Evolutionary conservation across 2,888 invertebrate species (phyloP).

Genomic region (Amiota communis): DNA sequence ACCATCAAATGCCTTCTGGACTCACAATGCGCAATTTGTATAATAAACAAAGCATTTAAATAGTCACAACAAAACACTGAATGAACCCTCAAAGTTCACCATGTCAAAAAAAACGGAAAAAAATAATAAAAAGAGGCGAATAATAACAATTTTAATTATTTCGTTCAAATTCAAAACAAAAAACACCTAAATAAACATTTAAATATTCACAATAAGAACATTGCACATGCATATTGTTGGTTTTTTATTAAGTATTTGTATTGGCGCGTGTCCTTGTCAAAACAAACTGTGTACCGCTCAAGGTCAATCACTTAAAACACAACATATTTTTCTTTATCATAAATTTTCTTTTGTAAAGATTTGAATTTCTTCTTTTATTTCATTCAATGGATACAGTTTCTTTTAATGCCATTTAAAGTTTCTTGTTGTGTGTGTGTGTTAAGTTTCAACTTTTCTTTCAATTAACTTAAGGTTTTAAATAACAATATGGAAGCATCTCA

Average conservation of each 20-base stretch:
- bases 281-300: neutral
- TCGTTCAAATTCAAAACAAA: neutral
- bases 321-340: neutral
- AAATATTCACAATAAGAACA: neutral
- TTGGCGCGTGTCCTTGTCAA: neutral
- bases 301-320: neutral
- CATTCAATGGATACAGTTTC: too few species aligned
- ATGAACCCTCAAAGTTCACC: neutral
- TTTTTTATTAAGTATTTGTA: neutral
- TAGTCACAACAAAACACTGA: constrained; percentile 1
- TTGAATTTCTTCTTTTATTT: too few species aligned
- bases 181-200: constrained; percentile 27
- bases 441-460: too few species aligned
- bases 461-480: too few species aligned
- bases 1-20: too few species aligned
- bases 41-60: constrained; percentile 27
- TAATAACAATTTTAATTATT: constrained; percentile 20
- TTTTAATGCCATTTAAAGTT: too few species aligned
- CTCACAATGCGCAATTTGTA: constrained; percentile 14
- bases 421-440: too few species aligned
- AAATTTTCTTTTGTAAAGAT: too few species aligned
- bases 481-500: too few species aligned
- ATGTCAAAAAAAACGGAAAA: neutral
- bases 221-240: neutral
- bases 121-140: neutral